Evolutionary conservation across 2,888 invertebrate species (phyloP), one percentile per base, ranked within the genome.

Genomic region (Gastrophysa polygoni): DNA sequence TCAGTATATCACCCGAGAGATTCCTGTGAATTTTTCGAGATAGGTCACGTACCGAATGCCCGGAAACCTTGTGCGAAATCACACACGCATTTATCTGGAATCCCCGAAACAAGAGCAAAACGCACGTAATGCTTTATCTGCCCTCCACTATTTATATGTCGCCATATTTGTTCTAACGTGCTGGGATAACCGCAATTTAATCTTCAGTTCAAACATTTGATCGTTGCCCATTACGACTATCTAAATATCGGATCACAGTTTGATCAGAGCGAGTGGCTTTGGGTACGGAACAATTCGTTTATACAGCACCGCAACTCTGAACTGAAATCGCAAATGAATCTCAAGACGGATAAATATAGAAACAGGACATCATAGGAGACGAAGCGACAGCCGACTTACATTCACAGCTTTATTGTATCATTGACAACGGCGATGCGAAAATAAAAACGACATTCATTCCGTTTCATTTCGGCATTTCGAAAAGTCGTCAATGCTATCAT

Each of bases 151-250:
- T 54, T 54, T 17, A 44, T 54, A 38, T 38, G 14, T 54, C 44
- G 54, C 28, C 21, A 52, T 52, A 52, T 52, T 52, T 38, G 52
- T 52, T 20, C 38, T 38, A 38, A 38, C 34, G 52, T 52, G 52
- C 52, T 16, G 54, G 10, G 43, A 54, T 54, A 24, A 24, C 54
- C 54, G n/a, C 54, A 38, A 43, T 43, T 43, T 16, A 43, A 54
- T 17, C 43, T 8, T 8, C 11, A 34, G 18, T 11, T 18, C 32
- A 51, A 51, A 51, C 34, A 51, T 32, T 16, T 14, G 43, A 54
- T 54, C 24, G 16, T 24, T 54, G 28, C 20, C 20, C 8, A 21
- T 54, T 54, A 43, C 54, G 43, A 14, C 38, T 24, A 16, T 54
- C 28, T 16, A 6, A 24, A 54, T 44, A 24, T 54, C 24, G 14